A percentile compares a stretch with the other conserved stretches of the same genome.
phyloP scores from a whole-genome alignment of 2,113 vertebrate genomes.

The Ophthalmolycus amberensis region DNA sequence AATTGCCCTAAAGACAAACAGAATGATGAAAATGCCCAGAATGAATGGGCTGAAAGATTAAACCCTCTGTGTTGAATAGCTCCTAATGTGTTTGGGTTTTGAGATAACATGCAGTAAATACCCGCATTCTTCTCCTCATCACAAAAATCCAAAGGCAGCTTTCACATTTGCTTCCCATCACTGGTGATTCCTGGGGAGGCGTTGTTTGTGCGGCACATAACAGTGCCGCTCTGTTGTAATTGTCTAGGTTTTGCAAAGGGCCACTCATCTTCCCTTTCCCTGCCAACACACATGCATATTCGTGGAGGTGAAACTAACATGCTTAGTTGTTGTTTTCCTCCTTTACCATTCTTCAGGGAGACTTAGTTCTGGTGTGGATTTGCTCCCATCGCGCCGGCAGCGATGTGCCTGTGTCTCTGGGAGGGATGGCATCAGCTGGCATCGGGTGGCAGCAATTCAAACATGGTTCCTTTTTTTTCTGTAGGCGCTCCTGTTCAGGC shows the following conservation, averaged over 20 bases:
- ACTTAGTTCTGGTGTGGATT: slow-evolving; percentile 83
- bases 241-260: slow-evolving; percentile 77
- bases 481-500: slow-evolving; percentile 72
- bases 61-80: slow-evolving; percentile 73
- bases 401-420: slow-evolving; percentile 68
- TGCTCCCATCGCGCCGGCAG: slow-evolving; percentile 71
- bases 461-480: slow-evolving; percentile 65
- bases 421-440: slow-evolving; percentile 75
- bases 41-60: slow-evolving; percentile 71
- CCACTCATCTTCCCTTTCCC: slow-evolving; percentile 75
- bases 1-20: slow-evolving; percentile 76
- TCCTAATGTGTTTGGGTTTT: slow-evolving; percentile 83
- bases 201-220: slow-evolving; percentile 75
- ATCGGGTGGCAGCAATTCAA: slow-evolving; percentile 74
- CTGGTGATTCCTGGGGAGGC: slow-evolving; percentile 73
- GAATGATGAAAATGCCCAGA: slow-evolving; percentile 75
- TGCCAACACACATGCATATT: slow-evolving; percentile 79
- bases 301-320: slow-evolving; percentile 78
- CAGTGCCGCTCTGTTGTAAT: slow-evolving; percentile 71
- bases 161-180: slow-evolving; percentile 79
- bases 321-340: slow-evolving; percentile 83
- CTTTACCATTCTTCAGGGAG: slow-evolving; percentile 73
- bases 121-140: slow-evolving; percentile 70
- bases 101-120: slow-evolving; percentile 78
- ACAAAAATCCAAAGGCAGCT: slow-evolving; percentile 77